phyloP scores from a whole-genome alignment of 2,888 invertebrate species.

The Chesias legatella region DNA sequence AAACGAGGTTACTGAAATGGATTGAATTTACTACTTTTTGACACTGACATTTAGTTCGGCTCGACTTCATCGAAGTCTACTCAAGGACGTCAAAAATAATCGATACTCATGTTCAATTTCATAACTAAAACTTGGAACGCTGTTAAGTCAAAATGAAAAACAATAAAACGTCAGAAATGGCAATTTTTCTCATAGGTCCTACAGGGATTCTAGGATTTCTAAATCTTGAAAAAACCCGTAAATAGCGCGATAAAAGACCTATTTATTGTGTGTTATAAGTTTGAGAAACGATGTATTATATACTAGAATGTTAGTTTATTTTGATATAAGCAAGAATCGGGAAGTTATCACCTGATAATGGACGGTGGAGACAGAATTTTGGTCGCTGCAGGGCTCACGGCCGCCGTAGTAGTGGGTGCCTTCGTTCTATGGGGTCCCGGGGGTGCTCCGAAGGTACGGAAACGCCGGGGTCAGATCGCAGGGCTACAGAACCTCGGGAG shows the following conservation, averaged over 20 bases:
- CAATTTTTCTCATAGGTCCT: background rate
- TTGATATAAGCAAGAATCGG: slow-evolving; percentile 2
- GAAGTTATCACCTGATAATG: slow-evolving; percentile 62
- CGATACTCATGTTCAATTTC: too few species aligned
- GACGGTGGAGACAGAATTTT: slow-evolving; percentile 88
- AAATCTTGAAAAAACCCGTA: slow-evolving; percentile 23
- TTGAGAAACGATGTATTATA: background rate
- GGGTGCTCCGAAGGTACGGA: slow-evolving; percentile 81
- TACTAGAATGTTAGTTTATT: slow-evolving; percentile 16
- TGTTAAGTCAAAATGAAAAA: slow-evolving; percentile 1
- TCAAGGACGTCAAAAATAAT: slow-evolving; percentile 6
- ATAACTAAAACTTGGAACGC: too few species aligned
- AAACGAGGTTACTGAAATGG: too few species aligned
- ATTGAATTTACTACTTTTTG: too few species aligned
- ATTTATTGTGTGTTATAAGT: slow-evolving; percentile 3
- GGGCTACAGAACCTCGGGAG: slow-evolving; percentile 95
- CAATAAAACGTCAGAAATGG: slow-evolving; percentile 5
- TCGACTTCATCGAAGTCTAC: too few species aligned
- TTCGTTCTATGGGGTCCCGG: slow-evolving; percentile 91
- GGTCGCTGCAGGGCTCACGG: slow-evolving; percentile 89
- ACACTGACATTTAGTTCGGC: too few species aligned
- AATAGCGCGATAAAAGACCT: slow-evolving; percentile 4
- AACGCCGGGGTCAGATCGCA: slow-evolving; percentile 86
- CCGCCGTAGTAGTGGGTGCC: slow-evolving; percentile 89
- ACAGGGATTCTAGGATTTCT: slow-evolving; percentile 3